A percentile compares a stretch with the other conserved stretches of the same genome.
These are phyloP conservation scores for Psilopsiagon aurifrons DNA, from an alignment of 2,113 vertebrate species.

Conservation along the genomic window DNA sequence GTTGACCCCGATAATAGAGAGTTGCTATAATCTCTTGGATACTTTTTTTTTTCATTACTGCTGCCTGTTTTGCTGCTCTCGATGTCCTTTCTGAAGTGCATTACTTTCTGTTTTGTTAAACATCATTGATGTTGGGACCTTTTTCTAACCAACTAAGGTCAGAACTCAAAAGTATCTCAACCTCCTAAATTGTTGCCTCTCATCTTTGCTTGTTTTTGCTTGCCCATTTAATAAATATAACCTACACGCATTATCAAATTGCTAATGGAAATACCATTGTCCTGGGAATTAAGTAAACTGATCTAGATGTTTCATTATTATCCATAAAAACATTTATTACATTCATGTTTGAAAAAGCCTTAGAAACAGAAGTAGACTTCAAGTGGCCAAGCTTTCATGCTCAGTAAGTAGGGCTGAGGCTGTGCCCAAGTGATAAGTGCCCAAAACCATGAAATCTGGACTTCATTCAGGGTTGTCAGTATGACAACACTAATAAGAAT, in stretches of 20 bases:
- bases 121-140: background rate
- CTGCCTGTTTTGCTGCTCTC: background rate
- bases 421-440: fast-evolving
- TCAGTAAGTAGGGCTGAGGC: background rate
- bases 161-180: background rate
- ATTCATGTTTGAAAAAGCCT: fast-evolving
- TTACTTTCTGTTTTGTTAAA: background rate
- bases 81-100: background rate
- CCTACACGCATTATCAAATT: background rate
- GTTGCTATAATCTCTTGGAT: background rate
- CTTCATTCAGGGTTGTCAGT: background rate
- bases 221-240: background rate
- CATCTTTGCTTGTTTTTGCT: background rate
- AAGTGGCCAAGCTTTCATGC: background rate
- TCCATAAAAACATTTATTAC: background rate
- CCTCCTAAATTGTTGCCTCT: background rate
- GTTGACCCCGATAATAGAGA: background rate
- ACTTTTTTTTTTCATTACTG: background rate
- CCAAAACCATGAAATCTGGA: background rate
- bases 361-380: background rate
- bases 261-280: background rate
- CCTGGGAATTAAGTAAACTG: background rate
- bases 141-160: background rate
- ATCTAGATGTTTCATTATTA: background rate
- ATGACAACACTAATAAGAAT: background rate